phyloP scores from a whole-genome alignment of 2,797 vertebrate genomes.

The Falco peregrinus region DNA sequence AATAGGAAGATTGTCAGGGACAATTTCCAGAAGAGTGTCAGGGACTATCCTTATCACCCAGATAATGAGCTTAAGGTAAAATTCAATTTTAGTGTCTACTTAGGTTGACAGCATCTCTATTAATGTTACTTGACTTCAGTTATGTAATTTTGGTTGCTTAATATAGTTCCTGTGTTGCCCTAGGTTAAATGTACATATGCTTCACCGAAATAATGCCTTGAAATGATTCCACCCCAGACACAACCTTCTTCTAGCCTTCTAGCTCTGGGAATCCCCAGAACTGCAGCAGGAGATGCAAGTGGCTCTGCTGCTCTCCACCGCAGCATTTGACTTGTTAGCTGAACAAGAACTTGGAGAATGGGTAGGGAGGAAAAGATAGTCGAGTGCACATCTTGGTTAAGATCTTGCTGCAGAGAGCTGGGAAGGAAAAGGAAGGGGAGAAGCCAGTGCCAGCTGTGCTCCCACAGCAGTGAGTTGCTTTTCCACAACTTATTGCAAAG shows the following conservation, averaged over 20 bases:
- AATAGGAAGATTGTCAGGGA: not conserved
- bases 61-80: not conserved
- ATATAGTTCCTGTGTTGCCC: not conserved
- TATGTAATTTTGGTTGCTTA: conserved; percentile 13
- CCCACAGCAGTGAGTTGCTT: not conserved
- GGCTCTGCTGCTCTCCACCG: not conserved
- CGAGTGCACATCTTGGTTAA: not conserved
- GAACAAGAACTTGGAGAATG: not conserved
- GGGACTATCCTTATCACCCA: not conserved
- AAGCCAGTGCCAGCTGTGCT: not conserved
- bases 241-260: not conserved
- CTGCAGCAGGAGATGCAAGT: not conserved
- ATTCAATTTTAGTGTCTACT: not conserved
- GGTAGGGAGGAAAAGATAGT: not conserved
- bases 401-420: not conserved
- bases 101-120: not conserved
- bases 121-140: not conserved
- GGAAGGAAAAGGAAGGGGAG: not conserved
- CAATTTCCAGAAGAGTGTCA: not conserved
- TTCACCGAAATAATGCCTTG: not conserved
- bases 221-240: not conserved
- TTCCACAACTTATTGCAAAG: not conserved
- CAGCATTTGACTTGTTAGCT: not conserved
- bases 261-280: not conserved
- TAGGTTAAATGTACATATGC: not conserved